Evolutionary conservation across 2,113 vertebrate species (phyloP).

Genomic region (Octodon degus): DNA sequence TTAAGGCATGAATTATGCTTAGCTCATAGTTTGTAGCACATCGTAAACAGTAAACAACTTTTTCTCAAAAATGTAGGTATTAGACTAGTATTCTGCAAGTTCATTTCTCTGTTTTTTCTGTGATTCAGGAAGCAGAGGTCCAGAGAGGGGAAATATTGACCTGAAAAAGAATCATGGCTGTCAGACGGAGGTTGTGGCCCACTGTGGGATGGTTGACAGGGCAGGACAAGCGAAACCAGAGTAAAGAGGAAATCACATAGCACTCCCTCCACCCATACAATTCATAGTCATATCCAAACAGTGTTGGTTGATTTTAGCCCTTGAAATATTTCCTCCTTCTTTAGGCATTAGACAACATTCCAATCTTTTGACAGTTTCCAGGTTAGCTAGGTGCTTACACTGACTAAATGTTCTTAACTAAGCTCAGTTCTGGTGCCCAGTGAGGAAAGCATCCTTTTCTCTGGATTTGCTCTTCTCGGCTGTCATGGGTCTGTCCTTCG

Average conservation of each 20-base stretch:
- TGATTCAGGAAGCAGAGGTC: constrained; percentile 44
- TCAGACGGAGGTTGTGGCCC: not conserved
- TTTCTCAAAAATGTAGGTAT: constrained; percentile 6
- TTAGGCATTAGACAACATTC: not conserved
- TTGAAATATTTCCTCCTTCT: constrained; percentile 32
- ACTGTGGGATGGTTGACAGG: not conserved
- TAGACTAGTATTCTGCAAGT: not conserved
- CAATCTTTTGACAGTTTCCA: constrained; percentile 27
- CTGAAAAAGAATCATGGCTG: not conserved
- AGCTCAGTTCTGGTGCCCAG: not conserved
- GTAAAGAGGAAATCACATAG: not conserved
- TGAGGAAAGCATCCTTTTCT: constrained; percentile 15
- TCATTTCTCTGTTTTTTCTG: not conserved
- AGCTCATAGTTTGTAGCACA: not conserved
- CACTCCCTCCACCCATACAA: not conserved
- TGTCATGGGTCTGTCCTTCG: not conserved
- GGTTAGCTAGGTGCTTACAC: constrained; percentile 19
- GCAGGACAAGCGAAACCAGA: not conserved
- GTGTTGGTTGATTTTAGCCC: not conserved
- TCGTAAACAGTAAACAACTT: not conserved
- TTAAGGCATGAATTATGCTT: not conserved
- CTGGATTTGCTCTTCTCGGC: constrained; percentile 11
- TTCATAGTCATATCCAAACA: not conserved
- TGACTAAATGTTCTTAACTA: not conserved
- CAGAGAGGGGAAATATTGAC: not conserved